Base-by-base conservation (phyloP, 2,888 invertebrate genomes). In the Ennomos erosarius region DNA sequence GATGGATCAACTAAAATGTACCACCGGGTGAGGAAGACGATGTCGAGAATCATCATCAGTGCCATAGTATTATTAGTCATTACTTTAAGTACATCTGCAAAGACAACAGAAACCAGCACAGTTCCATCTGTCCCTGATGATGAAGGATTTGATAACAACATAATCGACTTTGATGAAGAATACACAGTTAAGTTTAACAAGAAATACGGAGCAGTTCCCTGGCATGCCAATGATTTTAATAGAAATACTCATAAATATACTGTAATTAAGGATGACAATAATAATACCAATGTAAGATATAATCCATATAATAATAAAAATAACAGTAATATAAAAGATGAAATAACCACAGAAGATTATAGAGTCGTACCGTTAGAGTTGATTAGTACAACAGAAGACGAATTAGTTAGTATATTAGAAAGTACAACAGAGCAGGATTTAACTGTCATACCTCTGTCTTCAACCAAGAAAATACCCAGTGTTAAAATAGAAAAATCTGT, bases 331-430 rank as follows among this genome's bases (percentile, higher is more conserved):
- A 33, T 64, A 68, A 73, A 64, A 68, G 73, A 73, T 45, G 74
- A 78, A 38, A 82, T 84, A 12, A 81, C 87, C 37, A 78, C 81
- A 12, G 61, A 78, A 72, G 85, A 87, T 67, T 78, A 77, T 60
- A 86, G 82, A 72, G 86, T 88, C 26, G 86, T 92, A 74, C 91
- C 91, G 16, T 65, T 90, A 80, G 91, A 92, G 77, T 72, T 91
- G 61, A 48, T 87, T 61, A 88, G 85, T 73, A 92, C 91, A 69
- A 90, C 90, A 37, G 84, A 87, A 67, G 81, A 83, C 74, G 63
- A 67, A 60, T 59, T 81, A 60, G 43, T 75, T 49, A 86, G 81
- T 73, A 72, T 85, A 48, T 48, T 79, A 39, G 89, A 90, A 52
- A 90, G 85, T 68, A 89, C 87, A 38, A 77, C 81, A 35, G 87